These are phyloP conservation scores for Bombus ignitus DNA, from an alignment of 1,140 invertebrate species.

Conservation along the genomic window DNA sequence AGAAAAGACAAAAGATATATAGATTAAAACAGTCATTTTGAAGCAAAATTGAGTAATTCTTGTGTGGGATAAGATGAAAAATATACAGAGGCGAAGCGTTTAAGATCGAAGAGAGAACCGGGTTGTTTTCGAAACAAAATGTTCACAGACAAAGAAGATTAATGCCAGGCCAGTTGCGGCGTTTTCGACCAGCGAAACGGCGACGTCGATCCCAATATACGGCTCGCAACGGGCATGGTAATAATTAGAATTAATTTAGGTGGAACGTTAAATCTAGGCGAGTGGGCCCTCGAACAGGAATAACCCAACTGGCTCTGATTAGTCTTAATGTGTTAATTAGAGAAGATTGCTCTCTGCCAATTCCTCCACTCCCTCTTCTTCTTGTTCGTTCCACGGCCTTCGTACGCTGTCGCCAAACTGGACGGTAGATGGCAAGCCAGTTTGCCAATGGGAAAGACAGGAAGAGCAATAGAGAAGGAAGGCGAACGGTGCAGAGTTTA, in stretches of 20 bases:
- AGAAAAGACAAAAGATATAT: neutral
- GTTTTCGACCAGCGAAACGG: conserved; percentile 34
- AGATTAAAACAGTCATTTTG: neutral
- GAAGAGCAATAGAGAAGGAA: conserved; percentile 13
- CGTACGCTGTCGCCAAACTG: conserved; percentile 64
- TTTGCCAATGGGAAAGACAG: conserved; percentile 33
- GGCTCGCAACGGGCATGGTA: conserved; percentile 64
- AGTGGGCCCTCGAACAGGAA: conserved; percentile 78
- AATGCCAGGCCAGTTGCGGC: neutral
- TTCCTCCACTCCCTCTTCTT: conserved; percentile 44
- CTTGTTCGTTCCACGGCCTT: conserved; percentile 52
- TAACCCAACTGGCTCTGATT: conserved; percentile 80
- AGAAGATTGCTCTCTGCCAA: conserved; percentile 76
- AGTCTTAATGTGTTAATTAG: conserved; percentile 83
- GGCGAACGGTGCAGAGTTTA: conserved; percentile 67
- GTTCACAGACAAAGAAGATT: conserved; percentile 32
- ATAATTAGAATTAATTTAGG: conserved; percentile 82
- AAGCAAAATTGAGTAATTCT: neutral
- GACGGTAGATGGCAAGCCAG: conserved; percentile 53
- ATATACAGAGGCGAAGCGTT: neutral
- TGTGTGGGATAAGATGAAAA: neutral
- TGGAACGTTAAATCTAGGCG: conserved; percentile 81
- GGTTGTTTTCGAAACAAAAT: neutral
- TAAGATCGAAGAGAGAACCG: neutral
- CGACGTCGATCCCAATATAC: conserved; percentile 40